A percentile compares a stretch with the other conserved stretches of the same genome.
These are phyloP conservation scores for Urocitellus parryii DNA, from an alignment of 2,113 vertebrate species.

Conservation along the genomic window DNA sequence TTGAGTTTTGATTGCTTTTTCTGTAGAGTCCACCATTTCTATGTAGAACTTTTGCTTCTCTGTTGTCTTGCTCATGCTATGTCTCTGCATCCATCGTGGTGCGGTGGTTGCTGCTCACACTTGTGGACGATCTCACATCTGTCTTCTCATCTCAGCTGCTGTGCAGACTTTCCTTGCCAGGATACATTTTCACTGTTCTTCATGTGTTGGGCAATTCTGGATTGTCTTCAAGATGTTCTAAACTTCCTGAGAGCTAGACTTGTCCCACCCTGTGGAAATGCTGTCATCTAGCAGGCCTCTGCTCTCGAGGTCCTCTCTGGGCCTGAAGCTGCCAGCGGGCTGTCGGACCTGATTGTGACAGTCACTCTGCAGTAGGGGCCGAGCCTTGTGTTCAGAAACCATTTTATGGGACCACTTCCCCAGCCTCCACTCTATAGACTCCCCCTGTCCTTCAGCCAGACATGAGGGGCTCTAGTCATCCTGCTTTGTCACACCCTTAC, in stretches of 20 bases:
- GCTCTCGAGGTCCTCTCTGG: neutral
- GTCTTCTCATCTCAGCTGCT: neutral
- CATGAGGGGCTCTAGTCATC: neutral
- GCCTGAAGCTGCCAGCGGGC: fast-evolving
- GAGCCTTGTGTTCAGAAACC: neutral
- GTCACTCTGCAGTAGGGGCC: neutral
- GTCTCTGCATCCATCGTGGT: fast-evolving
- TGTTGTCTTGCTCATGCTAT: neutral
- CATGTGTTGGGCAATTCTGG: fast-evolving
- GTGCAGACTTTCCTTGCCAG: neutral
- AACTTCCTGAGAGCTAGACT: neutral
- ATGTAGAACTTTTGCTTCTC: neutral
- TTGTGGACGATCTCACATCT: fast-evolving
- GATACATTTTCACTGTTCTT: neutral
- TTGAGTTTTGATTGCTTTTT: neutral
- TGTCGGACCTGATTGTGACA: no score
- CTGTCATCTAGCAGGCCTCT: neutral
- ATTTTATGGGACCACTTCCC: no score
- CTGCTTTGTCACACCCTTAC: fast-evolving
- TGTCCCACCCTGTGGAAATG: neutral
- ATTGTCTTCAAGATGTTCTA: fast-evolving
- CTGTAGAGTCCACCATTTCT: neutral
- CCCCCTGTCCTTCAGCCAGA: neutral
- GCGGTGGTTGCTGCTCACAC: no score
- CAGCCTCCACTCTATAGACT: neutral